Conservation (phyloP, 2,113 vertebrate genomes). For the Chaetops frenatus region DNA sequence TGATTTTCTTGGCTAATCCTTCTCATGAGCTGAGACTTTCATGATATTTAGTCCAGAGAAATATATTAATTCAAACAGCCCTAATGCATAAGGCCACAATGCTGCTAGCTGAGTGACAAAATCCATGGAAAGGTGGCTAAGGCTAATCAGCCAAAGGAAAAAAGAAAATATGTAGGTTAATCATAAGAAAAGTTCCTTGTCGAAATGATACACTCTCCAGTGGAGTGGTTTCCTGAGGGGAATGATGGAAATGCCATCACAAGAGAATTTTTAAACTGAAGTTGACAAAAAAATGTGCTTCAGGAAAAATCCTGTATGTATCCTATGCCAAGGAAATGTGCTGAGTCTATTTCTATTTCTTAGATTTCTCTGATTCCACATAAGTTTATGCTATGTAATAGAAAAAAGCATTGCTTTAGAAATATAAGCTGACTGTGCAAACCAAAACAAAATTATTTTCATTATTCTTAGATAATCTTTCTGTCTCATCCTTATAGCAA, state of each 20-base stretch:
- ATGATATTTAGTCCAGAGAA: background rate
- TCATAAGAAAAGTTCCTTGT: background rate
- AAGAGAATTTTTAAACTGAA: background rate
- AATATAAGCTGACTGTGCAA: background rate
- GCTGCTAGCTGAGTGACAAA: background rate
- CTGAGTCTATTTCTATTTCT: background rate
- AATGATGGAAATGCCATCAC: background rate
- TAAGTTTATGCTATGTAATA: background rate
- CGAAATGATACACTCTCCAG: background rate
- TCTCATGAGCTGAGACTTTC: background rate
- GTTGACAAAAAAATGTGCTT: slow-evolving; percentile 2
- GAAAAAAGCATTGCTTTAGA: background rate
- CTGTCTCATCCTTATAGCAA: background rate
- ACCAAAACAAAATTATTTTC: background rate
- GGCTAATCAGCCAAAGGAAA: background rate
- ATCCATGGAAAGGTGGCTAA: background rate
- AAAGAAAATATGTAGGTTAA: background rate
- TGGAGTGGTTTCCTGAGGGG: background rate
- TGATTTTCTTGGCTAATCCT: background rate
- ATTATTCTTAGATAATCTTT: background rate
- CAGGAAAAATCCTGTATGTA: background rate
- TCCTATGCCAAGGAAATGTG: slow-evolving; percentile 8
- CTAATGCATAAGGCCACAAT: background rate
- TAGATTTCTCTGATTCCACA: background rate
- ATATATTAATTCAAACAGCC: background rate